A percentile compares a stretch with the other conserved stretches of the same genome.
Conservation (phyloP, 2,888 invertebrate genomes). For the Furcula furcula region DNA sequence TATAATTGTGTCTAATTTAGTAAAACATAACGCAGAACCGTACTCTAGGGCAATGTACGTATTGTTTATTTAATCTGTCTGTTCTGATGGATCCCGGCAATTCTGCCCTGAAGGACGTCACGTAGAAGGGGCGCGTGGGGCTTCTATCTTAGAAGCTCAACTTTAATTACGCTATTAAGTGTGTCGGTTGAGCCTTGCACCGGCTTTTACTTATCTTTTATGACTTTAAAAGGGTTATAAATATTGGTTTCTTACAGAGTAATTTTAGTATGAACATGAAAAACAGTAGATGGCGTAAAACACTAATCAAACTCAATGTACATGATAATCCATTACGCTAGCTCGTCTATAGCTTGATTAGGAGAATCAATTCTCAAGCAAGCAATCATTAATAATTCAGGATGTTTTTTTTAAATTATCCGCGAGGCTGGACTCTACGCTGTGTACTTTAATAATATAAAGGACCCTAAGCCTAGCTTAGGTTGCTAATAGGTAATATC, state of each 20-base stretch:
- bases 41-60: background rate
- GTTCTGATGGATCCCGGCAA: background rate
- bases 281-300: slow-evolving; percentile 6
- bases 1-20: too few relatives aligned
- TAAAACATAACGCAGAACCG: too few relatives aligned
- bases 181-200: slow-evolving; percentile 22
- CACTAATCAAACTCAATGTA: too few relatives aligned
- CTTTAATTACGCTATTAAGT: slow-evolving; percentile 46
- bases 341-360: too few relatives aligned
- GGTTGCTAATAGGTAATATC: too few relatives aligned
- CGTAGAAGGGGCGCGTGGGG: slow-evolving; percentile 1
- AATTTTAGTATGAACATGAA: slow-evolving; percentile 1
- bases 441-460: too few relatives aligned
- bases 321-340: too few relatives aligned
- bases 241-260: background rate
- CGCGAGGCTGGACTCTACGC: too few relatives aligned
- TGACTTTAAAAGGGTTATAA: slow-evolving; percentile 21
- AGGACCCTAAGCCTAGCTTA: too few relatives aligned
- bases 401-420: too few relatives aligned
- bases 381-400: too few relatives aligned
- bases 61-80: background rate
- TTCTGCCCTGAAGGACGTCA: background rate
- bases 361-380: too few relatives aligned
- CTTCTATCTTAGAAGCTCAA: slow-evolving; percentile 11
- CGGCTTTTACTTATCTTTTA: slow-evolving; percentile 27